Base-by-base conservation (phyloP, 2,113 vertebrate species). In the Etheostoma cragini region DNA sequence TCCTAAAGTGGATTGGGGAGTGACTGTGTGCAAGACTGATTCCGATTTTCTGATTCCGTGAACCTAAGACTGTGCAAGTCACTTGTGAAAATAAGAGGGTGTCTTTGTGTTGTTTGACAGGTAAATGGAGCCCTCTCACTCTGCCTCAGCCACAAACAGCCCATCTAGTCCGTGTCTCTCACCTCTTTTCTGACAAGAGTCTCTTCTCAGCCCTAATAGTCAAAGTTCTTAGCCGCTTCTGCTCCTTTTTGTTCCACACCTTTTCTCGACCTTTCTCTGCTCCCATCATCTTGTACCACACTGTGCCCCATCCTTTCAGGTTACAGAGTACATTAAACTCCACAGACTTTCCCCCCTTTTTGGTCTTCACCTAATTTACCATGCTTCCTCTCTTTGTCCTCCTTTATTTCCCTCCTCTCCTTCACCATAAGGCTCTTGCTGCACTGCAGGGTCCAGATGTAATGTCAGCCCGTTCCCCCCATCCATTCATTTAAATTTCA, bases 81-180 rank as follows among this genome's bases (percentile, higher is more conserved):
- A 21, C 61, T 24, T 21, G 42, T 1, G 16, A 6, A 45, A 42
- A 54, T 60, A 13, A 24, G 47, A 6, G 17, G n/a, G 66, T 53
- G 65, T 19, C 10, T 22, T 33, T n/a, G 49, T 33, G 38, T 26
- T 38, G 38, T n/a, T 6, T 87, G 81, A 84, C 78, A 78, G 67
- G 53, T 84, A 80, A 76, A 84, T 71, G 45, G 66, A 79, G 72
- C 54, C 26, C 13, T 7, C 56, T 83, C 67, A 66, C 67, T 72
- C 50, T 21, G 52, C 33, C 62, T 58, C 21, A 38, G 71, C 52
- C 53, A 66, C 71, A 87, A 80, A 76, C n/a, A 46, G 71, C 64
- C 76, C 62, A 22, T 78, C 45, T 19, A 80, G 26, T 26, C 56
- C 15, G 21, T 5, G 47, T 3, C 58, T 62, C 56, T 70, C 54